Conservation (phyloP, 2,888 invertebrate species). For the Strigamia transsilvanica region DNA sequence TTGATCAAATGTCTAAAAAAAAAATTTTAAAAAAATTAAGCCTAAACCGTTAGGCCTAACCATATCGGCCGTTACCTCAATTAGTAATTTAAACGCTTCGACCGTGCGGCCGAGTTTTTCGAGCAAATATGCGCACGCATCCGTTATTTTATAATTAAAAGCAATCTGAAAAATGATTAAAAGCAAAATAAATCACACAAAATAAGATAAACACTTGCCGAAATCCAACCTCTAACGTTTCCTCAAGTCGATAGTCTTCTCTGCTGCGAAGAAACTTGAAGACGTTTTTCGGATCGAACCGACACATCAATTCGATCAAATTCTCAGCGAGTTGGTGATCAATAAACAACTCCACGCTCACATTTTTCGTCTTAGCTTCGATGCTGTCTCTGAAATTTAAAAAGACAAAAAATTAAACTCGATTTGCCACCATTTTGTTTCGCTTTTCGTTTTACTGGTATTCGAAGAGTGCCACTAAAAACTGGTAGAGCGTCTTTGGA, state of each 20-base stretch:
- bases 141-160: conserved; percentile 70
- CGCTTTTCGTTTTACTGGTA: no score
- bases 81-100: conserved; percentile 71
- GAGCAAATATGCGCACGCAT: conserved; percentile 76
- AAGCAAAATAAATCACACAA: no score
- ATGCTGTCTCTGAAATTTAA: no score
- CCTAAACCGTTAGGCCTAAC: not conserved
- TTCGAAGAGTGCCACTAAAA: no score
- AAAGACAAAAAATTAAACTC: no score
- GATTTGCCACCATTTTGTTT: no score
- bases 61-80: conserved; percentile 59
- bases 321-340: conserved; percentile 69
- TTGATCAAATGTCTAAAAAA: not conserved
- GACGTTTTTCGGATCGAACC: conserved; percentile 68
- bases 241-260: conserved; percentile 72
- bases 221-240: conserved; percentile 67
- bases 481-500: no score
- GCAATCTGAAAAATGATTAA: conserved; percentile 67
- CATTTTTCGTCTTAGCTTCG: no score
- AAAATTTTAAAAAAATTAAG: not conserved
- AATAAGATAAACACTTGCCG: no score
- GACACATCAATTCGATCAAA: conserved; percentile 73
- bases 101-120: conserved; percentile 79
- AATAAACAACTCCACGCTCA: not conserved
- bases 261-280: conserved; percentile 68